phyloP scores from a whole-genome alignment of 2,113 vertebrate genomes.

The Struthio camelus region DNA sequence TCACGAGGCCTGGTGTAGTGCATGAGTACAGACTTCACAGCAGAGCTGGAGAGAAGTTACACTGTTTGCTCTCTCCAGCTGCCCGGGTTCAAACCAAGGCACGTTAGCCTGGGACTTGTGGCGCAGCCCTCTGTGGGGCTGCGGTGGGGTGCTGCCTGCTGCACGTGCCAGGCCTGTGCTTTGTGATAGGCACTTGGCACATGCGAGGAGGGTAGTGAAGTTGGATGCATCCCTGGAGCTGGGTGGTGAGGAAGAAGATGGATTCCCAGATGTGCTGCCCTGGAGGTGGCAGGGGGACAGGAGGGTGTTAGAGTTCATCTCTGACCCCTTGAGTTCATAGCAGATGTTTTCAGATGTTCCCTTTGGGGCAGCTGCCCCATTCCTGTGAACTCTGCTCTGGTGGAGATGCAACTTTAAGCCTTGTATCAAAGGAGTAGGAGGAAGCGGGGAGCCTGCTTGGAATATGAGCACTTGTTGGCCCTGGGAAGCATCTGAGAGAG shows the following conservation, averaged over 20 bases:
- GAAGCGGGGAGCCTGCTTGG: neutral
- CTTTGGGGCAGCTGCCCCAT: neutral
- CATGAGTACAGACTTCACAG: neutral
- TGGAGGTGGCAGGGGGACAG: neutral
- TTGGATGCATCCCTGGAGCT: neutral
- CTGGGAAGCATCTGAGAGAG: neutral
- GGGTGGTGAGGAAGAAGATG: neutral
- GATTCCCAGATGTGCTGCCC: neutral
- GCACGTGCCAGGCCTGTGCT: rapidly evolving
- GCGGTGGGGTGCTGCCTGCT: neutral
- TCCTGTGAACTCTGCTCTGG: neutral
- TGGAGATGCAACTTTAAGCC: neutral
- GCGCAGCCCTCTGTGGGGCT: neutral
- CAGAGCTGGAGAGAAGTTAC: neutral
- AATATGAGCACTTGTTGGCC: neutral
- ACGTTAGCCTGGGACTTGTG: neutral
- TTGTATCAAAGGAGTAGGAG: neutral
- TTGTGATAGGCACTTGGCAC: neutral
- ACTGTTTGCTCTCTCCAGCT: neutral
- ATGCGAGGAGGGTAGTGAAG: neutral
- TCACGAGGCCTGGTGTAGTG: neutral
- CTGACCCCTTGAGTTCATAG: neutral
- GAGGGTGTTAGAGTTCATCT: neutral
- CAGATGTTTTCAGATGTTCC: neutral
- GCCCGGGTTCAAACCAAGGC: neutral